Percentiles rank a stretch among this genome's conserved stretches.
These are phyloP conservation scores for Campylorhamphus procurvoides DNA, from an alignment of 2,113 vertebrate species.

Conservation along the genomic window DNA sequence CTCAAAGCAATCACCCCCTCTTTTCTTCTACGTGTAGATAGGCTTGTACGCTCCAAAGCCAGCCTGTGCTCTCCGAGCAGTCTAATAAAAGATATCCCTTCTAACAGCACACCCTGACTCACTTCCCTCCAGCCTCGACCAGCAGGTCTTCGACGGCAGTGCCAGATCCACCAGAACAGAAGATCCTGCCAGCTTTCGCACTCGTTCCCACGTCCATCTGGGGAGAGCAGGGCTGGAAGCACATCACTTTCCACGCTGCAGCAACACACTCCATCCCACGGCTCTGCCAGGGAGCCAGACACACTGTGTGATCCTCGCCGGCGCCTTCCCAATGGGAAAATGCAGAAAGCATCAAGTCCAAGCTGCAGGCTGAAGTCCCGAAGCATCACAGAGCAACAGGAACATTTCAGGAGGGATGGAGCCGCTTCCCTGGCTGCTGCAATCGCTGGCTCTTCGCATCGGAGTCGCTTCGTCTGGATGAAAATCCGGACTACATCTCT, in stretches of 20 bases:
- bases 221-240: neutral
- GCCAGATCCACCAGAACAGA: neutral
- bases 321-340: neutral
- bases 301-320: rapidly evolving
- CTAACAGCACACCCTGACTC: slow-evolving; percentile 52
- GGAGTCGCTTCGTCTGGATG: neutral
- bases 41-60: neutral
- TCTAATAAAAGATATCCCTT: slow-evolving; percentile 51
- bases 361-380: neutral
- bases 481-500: neutral
- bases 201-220: neutral
- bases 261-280: neutral
- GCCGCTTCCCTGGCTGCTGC: neutral
- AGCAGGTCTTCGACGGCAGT: neutral
- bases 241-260: neutral
- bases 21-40: neutral
- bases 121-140: slow-evolving; percentile 28
- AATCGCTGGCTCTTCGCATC: rapidly evolving
- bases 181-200: neutral
- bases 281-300: neutral
- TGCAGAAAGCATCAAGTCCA: neutral
- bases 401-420: neutral
- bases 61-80: neutral
- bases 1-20: neutral
- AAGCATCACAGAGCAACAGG: neutral